Percentiles rank a stretch among this genome's conserved stretches.
Evolutionary conservation across 2,797 vertebrate species (phyloP).

Genomic region (Channa striata): DNA sequence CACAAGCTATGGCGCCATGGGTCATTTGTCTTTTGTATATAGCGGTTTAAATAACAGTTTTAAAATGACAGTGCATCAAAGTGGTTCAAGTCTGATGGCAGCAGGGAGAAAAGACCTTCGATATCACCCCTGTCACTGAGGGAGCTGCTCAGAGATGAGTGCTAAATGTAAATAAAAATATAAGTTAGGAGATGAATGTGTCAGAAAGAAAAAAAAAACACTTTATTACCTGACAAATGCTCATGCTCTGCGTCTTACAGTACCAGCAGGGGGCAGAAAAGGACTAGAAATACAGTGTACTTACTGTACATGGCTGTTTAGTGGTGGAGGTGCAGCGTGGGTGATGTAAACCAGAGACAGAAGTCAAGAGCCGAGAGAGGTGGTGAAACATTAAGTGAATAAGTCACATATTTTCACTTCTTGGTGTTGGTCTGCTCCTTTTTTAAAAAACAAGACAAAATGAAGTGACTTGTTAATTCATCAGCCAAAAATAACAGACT

Average conservation of each 20-base stretch:
- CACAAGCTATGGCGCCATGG: no score
- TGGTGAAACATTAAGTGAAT: background rate
- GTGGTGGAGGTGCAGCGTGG: background rate
- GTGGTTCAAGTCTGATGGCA: no score
- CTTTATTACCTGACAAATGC: no score
- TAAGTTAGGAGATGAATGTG: background rate
- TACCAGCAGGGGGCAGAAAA: conserved; percentile 47
- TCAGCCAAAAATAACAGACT: background rate
- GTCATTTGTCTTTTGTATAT: no score
- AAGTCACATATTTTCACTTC: background rate
- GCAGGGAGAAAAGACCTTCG: no score
- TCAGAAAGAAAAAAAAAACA: no score
- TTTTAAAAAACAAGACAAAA: background rate
- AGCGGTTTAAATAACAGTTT: no score
- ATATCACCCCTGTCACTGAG: no score
- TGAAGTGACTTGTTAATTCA: background rate
- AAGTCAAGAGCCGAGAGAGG: background rate
- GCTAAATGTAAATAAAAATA: background rate
- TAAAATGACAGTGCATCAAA: no score
- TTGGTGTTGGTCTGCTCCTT: background rate
- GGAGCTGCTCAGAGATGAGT: no score
- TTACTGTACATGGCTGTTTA: background rate
- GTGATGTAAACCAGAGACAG: background rate
- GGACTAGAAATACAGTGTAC: background rate
- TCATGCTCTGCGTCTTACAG: no score